phyloP scores from a whole-genome alignment of 92 coral and sea anemone species.

The Umimayanthus kanabou region DNA sequence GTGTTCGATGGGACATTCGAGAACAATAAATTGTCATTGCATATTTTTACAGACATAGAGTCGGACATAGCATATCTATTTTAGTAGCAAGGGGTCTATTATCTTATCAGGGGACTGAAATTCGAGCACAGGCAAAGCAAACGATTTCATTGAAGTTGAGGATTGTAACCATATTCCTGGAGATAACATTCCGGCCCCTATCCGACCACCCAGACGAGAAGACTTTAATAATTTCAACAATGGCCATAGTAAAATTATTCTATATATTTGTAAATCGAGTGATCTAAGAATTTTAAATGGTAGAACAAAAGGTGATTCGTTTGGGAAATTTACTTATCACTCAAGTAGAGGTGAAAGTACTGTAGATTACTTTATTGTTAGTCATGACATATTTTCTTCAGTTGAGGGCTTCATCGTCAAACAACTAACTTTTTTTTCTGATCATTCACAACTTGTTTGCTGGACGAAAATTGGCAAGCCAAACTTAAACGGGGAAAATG shows the following conservation, averaged over 20 bases:
- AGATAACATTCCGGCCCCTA: no score
- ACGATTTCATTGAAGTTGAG: neutral
- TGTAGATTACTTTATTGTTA: slow-evolving; percentile 29
- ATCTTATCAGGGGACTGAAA: neutral
- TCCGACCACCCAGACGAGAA: no score
- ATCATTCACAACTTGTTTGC: slow-evolving; percentile 46
- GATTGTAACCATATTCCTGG: no score
- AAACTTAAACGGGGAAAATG: neutral
- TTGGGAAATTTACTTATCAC: slow-evolving; percentile 37
- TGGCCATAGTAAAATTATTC: no score
- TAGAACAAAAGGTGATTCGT: slow-evolving; percentile 39
- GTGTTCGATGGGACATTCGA: no score
- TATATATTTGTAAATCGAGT: neutral
- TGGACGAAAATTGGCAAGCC: neutral
- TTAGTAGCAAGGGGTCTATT: neutral
- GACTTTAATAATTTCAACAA: no score
- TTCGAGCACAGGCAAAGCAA: neutral
- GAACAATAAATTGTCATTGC: no score
- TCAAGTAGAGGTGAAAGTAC: slow-evolving; percentile 17
- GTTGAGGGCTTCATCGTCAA: slow-evolving; percentile 14
- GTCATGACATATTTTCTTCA: slow-evolving; percentile 27
- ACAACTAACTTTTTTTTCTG: slow-evolving; percentile 21
- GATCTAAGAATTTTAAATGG: slow-evolving; percentile 51
- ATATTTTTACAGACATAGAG: no score
- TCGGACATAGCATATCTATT: neutral